These are phyloP conservation scores for Dasysyrphus tricinctus DNA, from an alignment of 2,888 invertebrate species.

Conservation along the genomic window DNA sequence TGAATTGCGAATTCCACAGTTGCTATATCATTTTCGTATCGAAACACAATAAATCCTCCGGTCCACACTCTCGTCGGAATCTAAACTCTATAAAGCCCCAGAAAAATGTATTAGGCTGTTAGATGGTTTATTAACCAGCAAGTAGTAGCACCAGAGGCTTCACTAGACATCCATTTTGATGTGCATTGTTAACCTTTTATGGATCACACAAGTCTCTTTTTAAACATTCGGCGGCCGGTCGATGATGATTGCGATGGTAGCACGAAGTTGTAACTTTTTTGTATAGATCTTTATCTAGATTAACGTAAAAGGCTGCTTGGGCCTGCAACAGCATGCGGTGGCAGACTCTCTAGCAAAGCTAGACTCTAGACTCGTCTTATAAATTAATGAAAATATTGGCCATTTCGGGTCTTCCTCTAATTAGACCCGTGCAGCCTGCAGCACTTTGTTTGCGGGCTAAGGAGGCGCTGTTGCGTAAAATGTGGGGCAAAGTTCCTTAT, in stretches of 20 bases:
- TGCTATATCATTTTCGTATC: slow-evolving; percentile 69
- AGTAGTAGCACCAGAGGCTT: slow-evolving; percentile 59
- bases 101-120: slow-evolving; percentile 71
- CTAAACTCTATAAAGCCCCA: slow-evolving; percentile 18
- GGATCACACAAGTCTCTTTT: slow-evolving; percentile 63
- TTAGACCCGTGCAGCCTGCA: slow-evolving; percentile 48
- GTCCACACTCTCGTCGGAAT: slow-evolving; percentile 56
- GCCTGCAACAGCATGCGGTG: slow-evolving; percentile 10
- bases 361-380: slow-evolving; percentile 41
- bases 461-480: slow-evolving; percentile 73
- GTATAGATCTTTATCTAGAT: slow-evolving; percentile 72
- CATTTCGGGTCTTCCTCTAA: slow-evolving; percentile 72
- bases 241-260: slow-evolving; percentile 58
- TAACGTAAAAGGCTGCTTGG: slow-evolving; percentile 67
- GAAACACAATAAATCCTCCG: slow-evolving; percentile 70
- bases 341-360: slow-evolving; percentile 10
- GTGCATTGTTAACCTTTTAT: slow-evolving; percentile 75
- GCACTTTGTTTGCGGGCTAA: neutral
- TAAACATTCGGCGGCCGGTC: slow-evolving; percentile 62
- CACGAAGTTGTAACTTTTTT: slow-evolving; percentile 58
- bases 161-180: slow-evolving; percentile 69
- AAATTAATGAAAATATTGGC: slow-evolving; percentile 74
- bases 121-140: slow-evolving; percentile 72
- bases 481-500: slow-evolving; percentile 70
- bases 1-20: slow-evolving; percentile 69